Base-by-base conservation (phyloP, 2,797 vertebrate species). In the Megaceryle alcyon region DNA sequence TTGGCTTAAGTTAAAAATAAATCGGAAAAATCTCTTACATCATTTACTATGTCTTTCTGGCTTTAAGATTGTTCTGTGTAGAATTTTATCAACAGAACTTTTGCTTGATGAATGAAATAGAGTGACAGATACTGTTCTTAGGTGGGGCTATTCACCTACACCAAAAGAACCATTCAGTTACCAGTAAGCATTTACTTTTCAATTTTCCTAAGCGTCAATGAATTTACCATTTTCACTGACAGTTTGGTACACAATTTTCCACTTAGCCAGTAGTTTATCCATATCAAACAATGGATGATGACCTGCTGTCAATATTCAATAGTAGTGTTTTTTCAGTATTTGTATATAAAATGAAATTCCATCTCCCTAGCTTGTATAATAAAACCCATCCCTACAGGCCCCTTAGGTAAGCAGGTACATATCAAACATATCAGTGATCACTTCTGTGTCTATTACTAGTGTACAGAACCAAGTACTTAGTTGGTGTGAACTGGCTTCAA, bases 1-100 rank as follows among this genome's bases (percentile, higher is more conserved):
- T 73, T 79, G 77, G 60, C 66, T 82, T 48, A 20, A 64, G 56
- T 88, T 78, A 82, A 92, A 95, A 90, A 85, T 78, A 92, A 84
- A 90, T 29, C 37, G 46, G 51, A 25, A 92, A 70, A 63, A 72
- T 15, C 21, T 82, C 70, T 77, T 60, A 56, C 60, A 57, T 78
- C 0, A 69, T 73, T 69, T 60, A 56, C n/a, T 43, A 7, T 14
- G n/a, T 78, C 35, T 56, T 90, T 72, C 37, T 78, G 49, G 20
- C 3, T 1, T 85, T 68, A 33, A 60, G 21, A 29, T 63, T 48
- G 39, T 8, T 82, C 64, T 26, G 20, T 41, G 33, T 3, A 56
- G 54, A 80, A 72, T 26, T 80, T 82, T 54, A 35, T 39, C 70
- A 89, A 21, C 21, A 87, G 59, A 70, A 77, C 18, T 48, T 48